A percentile compares a stretch with the other conserved stretches of the same genome.
Conservation (phyloP, 2,888 invertebrate species). For the Anodontia alba region DNA sequence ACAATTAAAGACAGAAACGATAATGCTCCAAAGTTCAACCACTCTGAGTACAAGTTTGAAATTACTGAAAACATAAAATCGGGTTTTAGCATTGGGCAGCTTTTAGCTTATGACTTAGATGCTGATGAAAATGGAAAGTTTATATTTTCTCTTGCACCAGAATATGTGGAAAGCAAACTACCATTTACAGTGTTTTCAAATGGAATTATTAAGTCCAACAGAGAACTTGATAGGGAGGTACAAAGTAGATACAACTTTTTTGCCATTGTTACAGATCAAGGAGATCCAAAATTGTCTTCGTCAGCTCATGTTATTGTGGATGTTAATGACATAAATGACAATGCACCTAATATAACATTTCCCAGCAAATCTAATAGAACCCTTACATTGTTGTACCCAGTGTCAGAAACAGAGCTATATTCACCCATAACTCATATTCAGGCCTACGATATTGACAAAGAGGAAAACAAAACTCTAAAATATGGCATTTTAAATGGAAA, state of each 20-base stretch:
- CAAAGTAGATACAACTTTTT: constrained; percentile 60
- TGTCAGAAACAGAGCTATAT: constrained; percentile 31
- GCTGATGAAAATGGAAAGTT: constrained; percentile 67
- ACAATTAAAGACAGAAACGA: constrained; percentile 64
- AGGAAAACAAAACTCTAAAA: constrained; percentile 58
- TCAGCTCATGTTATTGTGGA: constrained; percentile 61
- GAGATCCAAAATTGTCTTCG: constrained; percentile 59
- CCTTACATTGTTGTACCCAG: constrained; percentile 53
- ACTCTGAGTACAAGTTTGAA: constrained; percentile 44
- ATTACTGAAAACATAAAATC: constrained; percentile 60
- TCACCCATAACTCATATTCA: constrained; percentile 44
- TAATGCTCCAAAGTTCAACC: constrained; percentile 60
- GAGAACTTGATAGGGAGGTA: constrained; percentile 69
- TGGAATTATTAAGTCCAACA: constrained; percentile 67
- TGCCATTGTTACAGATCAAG: constrained; percentile 69
- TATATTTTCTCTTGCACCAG: constrained; percentile 50
- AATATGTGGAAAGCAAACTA: constrained; percentile 30
- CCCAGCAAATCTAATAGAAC: constrained; percentile 69
- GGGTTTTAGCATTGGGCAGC: constrained; percentile 50
- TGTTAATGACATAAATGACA: constrained; percentile 74
- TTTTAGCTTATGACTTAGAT: constrained; percentile 65
- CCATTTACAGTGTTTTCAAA: constrained; percentile 68
- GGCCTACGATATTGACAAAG: constrained; percentile 63
- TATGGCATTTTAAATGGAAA: constrained; percentile 59
- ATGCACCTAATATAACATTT: constrained; percentile 73